These are phyloP conservation scores for Steromphala cineraria DNA, from an alignment of 2,888 invertebrate genomes.

Conservation along the genomic window DNA sequence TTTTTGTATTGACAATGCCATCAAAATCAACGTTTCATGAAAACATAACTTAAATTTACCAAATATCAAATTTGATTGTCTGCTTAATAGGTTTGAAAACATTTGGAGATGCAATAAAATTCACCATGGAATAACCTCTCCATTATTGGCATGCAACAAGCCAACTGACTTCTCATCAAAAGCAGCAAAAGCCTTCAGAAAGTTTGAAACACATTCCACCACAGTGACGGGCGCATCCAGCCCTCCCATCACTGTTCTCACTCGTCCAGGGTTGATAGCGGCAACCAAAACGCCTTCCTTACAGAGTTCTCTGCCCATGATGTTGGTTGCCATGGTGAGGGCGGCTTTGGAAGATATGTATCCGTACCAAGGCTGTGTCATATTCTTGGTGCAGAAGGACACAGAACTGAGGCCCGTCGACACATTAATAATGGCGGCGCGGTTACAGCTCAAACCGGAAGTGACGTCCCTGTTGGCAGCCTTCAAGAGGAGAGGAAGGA, in stretches of 20 bases:
- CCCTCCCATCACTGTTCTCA: conserved; percentile 40
- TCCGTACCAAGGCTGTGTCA: conserved; percentile 6
- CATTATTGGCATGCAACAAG: conserved; percentile 16
- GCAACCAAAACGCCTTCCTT: conserved; percentile 26
- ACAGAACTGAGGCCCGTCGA: conserved; percentile 29
- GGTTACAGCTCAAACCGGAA: conserved; percentile 24
- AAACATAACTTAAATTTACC: no score
- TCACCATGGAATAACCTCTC: conserved; percentile 26
- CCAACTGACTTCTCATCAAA: conserved; percentile 9
- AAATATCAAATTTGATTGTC: no score
- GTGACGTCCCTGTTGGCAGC: conserved; percentile 24
- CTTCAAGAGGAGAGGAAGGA: conserved; percentile 32
- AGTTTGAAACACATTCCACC: conserved; percentile 19
- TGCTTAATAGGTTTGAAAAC: no score
- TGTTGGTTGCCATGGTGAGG: conserved; percentile 35
- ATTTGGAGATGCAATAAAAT: no score
- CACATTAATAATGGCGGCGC: conserved; percentile 33
- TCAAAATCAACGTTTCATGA: no score
- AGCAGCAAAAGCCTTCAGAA: conserved; percentile 17
- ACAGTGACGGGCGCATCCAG: neutral
- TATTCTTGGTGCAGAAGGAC: neutral
- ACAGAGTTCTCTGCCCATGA: conserved; percentile 32
- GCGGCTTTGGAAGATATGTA: conserved; percentile 36
- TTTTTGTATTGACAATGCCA: no score
- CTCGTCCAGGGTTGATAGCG: conserved; percentile 36